Conservation (phyloP, 2,113 vertebrate genomes). For the Cynopterus brachyotis region DNA sequence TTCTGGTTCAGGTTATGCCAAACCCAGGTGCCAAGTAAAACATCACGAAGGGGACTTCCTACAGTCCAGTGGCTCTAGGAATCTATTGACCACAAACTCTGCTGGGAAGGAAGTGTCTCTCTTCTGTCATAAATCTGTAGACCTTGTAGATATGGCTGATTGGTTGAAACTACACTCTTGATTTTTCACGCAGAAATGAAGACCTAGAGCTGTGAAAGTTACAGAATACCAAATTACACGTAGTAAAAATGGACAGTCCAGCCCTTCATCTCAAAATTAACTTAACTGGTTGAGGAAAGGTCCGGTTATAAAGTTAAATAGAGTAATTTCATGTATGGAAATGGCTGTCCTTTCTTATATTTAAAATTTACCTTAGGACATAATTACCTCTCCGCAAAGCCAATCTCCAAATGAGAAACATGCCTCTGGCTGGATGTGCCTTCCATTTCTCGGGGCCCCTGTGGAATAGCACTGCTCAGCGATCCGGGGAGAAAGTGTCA, state of each 20-base stretch:
- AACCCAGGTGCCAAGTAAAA: neutral
- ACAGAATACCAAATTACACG: neutral
- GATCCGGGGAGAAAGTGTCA: conserved; percentile 17
- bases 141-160: neutral
- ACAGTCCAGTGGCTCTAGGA: neutral
- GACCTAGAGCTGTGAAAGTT: neutral
- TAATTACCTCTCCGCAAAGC: conserved; percentile 62
- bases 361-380: conserved; percentile 60
- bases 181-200: neutral
- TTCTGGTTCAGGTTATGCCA: neutral
- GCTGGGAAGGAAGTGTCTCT: neutral
- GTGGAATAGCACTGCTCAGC: conserved; percentile 18
- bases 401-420: conserved; percentile 79
- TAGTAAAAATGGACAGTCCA: conserved; percentile 36
- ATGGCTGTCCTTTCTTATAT: conserved; percentile 61
- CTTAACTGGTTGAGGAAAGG: conserved; percentile 55
- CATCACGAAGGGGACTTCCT: neutral
- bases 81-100: neutral
- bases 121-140: neutral
- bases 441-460: conserved; percentile 46
- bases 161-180: neutral
- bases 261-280: conserved; percentile 55
- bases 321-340: conserved; percentile 47
- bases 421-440: conserved; percentile 55
- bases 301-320: conserved; percentile 48